Percentiles rank a stretch among this genome's conserved stretches.
phyloP scores from a whole-genome alignment of 1,140 invertebrate species.

The Octopus bimaculoides region DNA sequence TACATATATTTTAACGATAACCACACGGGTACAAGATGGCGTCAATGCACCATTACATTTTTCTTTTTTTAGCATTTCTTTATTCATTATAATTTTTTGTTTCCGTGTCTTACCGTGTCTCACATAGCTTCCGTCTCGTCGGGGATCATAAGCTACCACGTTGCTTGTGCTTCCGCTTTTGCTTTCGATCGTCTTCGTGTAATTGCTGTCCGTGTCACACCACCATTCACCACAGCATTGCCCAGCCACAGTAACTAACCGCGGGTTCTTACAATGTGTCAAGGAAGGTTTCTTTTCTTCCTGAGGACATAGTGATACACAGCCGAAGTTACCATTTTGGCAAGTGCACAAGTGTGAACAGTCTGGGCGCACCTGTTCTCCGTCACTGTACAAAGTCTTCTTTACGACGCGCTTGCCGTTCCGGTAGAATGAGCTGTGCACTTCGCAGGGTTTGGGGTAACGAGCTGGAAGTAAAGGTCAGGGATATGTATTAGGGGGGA shows the following conservation, averaged over 20 bases:
- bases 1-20: too few relatives aligned
- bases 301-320: conserved; percentile 70
- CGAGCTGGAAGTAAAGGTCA: neutral
- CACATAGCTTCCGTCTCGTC: neutral
- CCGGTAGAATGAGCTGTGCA: conserved; percentile 32
- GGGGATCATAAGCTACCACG: conserved; percentile 16
- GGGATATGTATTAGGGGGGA: neutral
- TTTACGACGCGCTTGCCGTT: conserved; percentile 58
- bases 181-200: conserved; percentile 15
- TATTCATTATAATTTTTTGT: too few relatives aligned
- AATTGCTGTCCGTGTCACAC: conserved; percentile 54
- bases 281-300: conserved; percentile 66
- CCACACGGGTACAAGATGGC: too few relatives aligned
- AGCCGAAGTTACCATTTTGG: conserved; percentile 70
- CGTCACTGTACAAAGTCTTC: conserved; percentile 65
- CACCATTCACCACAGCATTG: conserved; percentile 75
- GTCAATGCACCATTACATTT: too few relatives aligned
- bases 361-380: conserved; percentile 67
- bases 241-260: conserved; percentile 67
- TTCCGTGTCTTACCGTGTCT: neutral
- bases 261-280: conserved; percentile 61
- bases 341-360: conserved; percentile 70
- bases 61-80: too few relatives aligned
- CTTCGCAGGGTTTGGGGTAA: neutral
- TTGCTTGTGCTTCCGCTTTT: conserved; percentile 19